phyloP scores from a whole-genome alignment of 2,888 invertebrate species.

The Digitonthophagus gazella region DNA sequence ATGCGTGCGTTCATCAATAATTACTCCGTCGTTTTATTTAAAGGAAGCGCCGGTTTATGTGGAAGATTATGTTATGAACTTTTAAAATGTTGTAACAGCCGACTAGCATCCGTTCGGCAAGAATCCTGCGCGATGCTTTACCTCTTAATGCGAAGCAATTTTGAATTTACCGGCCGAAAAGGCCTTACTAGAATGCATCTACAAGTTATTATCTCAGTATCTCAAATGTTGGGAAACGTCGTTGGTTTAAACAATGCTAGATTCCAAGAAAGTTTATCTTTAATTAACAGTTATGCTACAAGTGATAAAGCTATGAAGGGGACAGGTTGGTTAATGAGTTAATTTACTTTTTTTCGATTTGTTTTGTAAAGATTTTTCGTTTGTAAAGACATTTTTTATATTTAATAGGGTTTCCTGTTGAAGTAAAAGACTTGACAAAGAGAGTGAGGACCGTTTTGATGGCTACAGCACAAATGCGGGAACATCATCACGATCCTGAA shows the following conservation, averaged over 20 bases:
- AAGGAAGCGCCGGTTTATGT: constrained; percentile 78
- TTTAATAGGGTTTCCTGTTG: constrained; percentile 74
- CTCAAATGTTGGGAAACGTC: constrained; percentile 87
- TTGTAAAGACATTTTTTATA: constrained; percentile 7
- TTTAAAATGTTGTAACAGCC: constrained; percentile 82
- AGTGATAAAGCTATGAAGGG: constrained; percentile 95
- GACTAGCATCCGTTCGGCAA: constrained; percentile 78
- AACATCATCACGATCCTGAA: constrained; percentile 89
- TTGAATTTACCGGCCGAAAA: constrained; percentile 81
- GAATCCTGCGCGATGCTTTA: constrained; percentile 92
- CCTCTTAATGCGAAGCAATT: constrained; percentile 90
- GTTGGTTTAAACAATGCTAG: constrained; percentile 90
- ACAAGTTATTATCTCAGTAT: constrained; percentile 94
- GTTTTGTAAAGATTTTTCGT: not conserved
- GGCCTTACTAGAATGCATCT: constrained; percentile 86
- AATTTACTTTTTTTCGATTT: too few relatives aligned
- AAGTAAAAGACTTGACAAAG: constrained; percentile 91
- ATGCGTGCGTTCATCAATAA: constrained; percentile 89
- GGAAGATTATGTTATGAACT: constrained; percentile 79
- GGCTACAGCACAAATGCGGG: constrained; percentile 89
- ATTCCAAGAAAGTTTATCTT: constrained; percentile 89
- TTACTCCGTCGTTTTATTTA: constrained; percentile 78
- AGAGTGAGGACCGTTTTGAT: constrained; percentile 92
- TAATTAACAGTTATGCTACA: constrained; percentile 89
- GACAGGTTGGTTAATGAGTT: constrained; percentile 63